Base-by-base conservation (phyloP, 1,140 invertebrate genomes). In the Drosophila tristis region DNA sequence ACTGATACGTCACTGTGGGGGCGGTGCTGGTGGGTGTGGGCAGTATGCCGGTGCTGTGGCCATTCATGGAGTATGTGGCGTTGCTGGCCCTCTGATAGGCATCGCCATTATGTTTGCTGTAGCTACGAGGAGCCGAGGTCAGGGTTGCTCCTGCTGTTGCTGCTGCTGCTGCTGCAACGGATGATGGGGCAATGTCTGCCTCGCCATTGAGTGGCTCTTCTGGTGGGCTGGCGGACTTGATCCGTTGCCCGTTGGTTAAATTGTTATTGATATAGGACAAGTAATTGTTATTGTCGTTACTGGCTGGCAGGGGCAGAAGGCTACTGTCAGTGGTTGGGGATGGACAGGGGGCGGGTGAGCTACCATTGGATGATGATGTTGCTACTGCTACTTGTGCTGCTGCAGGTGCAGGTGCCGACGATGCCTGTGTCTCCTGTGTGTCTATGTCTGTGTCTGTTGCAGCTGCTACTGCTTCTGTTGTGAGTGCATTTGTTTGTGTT, bases 31-130 rank as follows among this genome's bases (percentile, higher is more conserved):
- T 80, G 55, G 92, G 89, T 44, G 91, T 92, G 42, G 91, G 92
- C 82, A 93, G 78, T 64, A 92, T 90, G 84, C 93, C 92, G 4
- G 53, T 54, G 45, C 64, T 87, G 13, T 85, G 76, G 16, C 81
- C 81, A 54, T 78, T 87, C 7, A 54, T 44, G 39, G 35, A 53
- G n/a, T 82, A 82, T 4, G 23, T 56, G 74, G 20, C 47, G 31
- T 47, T 45, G 9, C 25, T 15, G 8, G 23, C 5, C 7, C 31
- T 43, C 23, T 61, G 61, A 49, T 80, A 80, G 39, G 35, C 47
- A 16, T 87, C 74, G 58, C 82, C 79, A 56, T 89, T 87, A 3
- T 79, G 79, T 45, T 87, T 87, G 43, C 57, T 57, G 57, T 77
- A 87, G 39, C 48, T 62, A 54, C 63, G 61, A 8, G 75, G 23